Base-by-base conservation (phyloP, 1,140 invertebrate genomes). In the Drosophila mayri region DNA sequence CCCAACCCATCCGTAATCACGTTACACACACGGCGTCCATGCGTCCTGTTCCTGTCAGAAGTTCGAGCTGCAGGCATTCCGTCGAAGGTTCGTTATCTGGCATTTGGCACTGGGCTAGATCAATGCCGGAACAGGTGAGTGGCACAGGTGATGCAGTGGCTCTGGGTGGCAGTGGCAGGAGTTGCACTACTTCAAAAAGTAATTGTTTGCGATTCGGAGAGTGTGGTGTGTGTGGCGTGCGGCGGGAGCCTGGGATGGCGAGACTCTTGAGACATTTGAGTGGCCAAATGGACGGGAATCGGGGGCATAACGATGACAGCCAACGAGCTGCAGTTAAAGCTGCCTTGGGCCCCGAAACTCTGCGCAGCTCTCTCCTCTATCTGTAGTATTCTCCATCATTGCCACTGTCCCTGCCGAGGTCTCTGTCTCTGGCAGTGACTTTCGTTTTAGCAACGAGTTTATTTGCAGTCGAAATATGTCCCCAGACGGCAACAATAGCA, bases 401-500 rank as follows among this genome's bases (percentile, higher is more conserved):
- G 58, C 59, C 55, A 40, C 43, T 38, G 32, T 44, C 49, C 18
- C 50, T 65, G 30, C 49, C 18, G 49, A 14, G 12, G 49, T 20
- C 30, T 9, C 49, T 73, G 63, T 66, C 55, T 62, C 57, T 76
- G 52, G 75, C 64, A 54, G 41, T 65, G 62, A 59, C 72, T 76
- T 76, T 76, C 73, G 55, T 43, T 76, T 59, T 63, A 65, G 77
- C 55, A 90, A 90, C 73, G 80, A 88, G 85, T 87, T 87, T 87
- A 87, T 87, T 87, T 87, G 84, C 84, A 87, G 84, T 88, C 84
- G 84, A 88, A 88, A 88, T 88, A 88, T 88, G 84, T 88, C 85
- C 85, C 85, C 73, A 84, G 84, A 90, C 73, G 62, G 84, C 84
- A 88, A 88, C 84, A 88, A 88, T 88, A 90, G 85, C 85, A 88